Evolutionary conservation across 2,113 vertebrate genomes (phyloP).

Genomic region (Python bivittatus): DNA sequence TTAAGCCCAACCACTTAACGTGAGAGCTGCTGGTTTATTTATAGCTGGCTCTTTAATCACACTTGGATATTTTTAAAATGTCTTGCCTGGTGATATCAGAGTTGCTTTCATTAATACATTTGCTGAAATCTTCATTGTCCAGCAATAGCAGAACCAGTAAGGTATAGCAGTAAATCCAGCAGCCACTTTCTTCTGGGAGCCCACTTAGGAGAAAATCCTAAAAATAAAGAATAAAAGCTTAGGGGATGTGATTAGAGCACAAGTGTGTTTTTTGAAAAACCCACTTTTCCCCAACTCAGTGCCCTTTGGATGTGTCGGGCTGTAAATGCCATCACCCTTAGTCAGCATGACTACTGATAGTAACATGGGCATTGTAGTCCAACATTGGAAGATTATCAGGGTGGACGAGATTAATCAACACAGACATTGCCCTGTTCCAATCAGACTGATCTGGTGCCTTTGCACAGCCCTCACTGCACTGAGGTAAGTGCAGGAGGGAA

Average conservation of each 20-base stretch:
- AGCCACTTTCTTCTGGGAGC: background rate
- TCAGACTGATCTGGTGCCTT: background rate
- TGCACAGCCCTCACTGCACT: background rate
- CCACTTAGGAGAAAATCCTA: background rate
- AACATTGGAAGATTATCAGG: background rate
- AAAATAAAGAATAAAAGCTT: background rate
- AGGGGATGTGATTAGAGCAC: background rate
- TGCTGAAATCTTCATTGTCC: conserved; percentile 51
- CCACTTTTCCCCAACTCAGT: background rate
- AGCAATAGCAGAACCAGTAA: conserved; percentile 33
- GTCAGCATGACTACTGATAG: background rate
- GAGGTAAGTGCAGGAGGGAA: background rate
- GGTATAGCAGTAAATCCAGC: conserved; percentile 24
- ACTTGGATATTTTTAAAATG: conserved; percentile 50
- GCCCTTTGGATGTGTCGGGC: background rate
- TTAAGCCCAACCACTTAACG: conserved; percentile 25
- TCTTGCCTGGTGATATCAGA: conserved; percentile 26
- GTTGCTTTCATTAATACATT: conserved; percentile 36
- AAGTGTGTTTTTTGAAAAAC: background rate
- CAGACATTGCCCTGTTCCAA: background rate
- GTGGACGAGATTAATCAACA: background rate
- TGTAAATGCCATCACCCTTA: background rate
- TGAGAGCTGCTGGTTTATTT: conserved; percentile 58
- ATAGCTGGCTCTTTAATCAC: conserved; percentile 47
- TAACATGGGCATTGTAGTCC: background rate